Base-by-base conservation (phyloP, 2,797 vertebrate genomes). In the Myioborus melanocephalus region DNA sequence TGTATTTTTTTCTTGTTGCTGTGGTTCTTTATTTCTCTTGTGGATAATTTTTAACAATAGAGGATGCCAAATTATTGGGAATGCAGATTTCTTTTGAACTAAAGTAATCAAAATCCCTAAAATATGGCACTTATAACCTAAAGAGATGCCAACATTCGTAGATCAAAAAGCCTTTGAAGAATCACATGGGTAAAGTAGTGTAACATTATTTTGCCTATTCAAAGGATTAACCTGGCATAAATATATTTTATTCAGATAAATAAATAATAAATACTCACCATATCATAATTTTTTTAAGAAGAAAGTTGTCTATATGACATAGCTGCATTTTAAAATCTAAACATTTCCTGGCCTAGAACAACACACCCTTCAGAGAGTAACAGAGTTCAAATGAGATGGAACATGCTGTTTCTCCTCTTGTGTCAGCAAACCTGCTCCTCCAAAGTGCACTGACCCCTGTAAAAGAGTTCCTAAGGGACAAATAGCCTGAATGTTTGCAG, bases 251-350 rank as follows among this genome's bases (percentile, higher is more conserved):
- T 61, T 78, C 32, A 5, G 14, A 41, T 50, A 56, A 34, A 23
- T 34, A 23, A 23, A 56, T 56, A 34, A 34, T 34, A 10, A 34
- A 34, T 34, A 56, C 17, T 47, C 46, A 71, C 47, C 14, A 16
- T 61, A 57, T 4, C 14, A 27, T 68, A 37, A 27, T 41, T 37
- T 18, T 52, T 52, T 91, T 61, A 35, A 53, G 44, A 88, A 12
- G 13, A 69, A 85, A 79, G 27, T 32, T 66, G 10, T 9, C 9
- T 22, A 32, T 14, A 37, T 61, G 26, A 46, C 65, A 90, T 34
- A 91, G 53, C 32, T 44, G 49, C 27, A 70, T 96, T 95, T 96
- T 37, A 89, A 96, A 91, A 80, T 71, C 8, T 75, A 50, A 94
- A 28, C 47, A 57, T 95, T 95, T 95, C n/a, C 79, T 90, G 35